Base-by-base conservation (phyloP, 2,888 invertebrate genomes). In the Pachliopta kotzebuea region DNA sequence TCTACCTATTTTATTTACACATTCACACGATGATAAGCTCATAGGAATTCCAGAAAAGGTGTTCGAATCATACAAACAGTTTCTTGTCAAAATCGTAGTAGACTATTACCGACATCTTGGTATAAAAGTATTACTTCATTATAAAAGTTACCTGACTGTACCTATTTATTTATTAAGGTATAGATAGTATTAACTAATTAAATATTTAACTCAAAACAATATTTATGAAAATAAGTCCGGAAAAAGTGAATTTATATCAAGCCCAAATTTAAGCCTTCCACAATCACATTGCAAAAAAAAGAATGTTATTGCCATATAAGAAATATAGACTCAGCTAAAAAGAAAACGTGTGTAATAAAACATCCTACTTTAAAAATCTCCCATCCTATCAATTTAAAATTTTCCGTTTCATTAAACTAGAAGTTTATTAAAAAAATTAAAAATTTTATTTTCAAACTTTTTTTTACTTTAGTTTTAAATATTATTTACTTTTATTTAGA, bases 61-160 rank as follows among this genome's bases (percentile, higher is more conserved):
- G 81, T 74, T 80, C 81, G 67, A 76, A 79, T 73, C 83, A 85
- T 76, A 85, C 81, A 81, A 84, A 83, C 83, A 84, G 82, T 80
- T 81, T 85, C 84, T 84, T 86, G 88, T 87, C 88, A 88, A 89
- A 90, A 84, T 84, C 80, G 83, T 81, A 83, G 78, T 82, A 80
- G 81, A 87, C 79, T 86, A 85, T 85, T 84, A 88, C 89, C 86
- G 91, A 90, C 91, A 91, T 91, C 88, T 90, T 91, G 90, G 79
- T 82, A 76, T 77, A 77, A 72, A 77, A 80, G 75, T 78, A 77
- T 75, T 80, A 80, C 76, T 81, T 80, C 78, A 76, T 75, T 76
- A 68, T 68, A 76, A 80, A 74, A 68, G 73, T 72, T 69, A 78
- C 74, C 72, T 77, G 74, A 75, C 71, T 75, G 74, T 76, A 73